phyloP scores from a whole-genome alignment of 2,113 vertebrate genomes.

The Daphoenositta chrysoptera region DNA sequence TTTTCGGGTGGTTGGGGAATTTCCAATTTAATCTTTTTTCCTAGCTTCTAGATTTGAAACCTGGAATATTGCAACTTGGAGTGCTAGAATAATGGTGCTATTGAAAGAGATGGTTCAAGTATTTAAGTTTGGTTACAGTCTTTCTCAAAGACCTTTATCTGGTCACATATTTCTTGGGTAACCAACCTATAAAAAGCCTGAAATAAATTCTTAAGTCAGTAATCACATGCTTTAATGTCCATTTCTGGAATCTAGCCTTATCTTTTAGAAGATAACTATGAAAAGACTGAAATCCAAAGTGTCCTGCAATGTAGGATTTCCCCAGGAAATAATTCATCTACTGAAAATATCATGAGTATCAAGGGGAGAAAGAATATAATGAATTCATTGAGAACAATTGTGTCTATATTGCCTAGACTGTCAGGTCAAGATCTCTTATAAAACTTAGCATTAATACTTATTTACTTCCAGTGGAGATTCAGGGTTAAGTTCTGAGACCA shows the following conservation, averaged over 20 bases:
- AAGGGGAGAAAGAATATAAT: background rate
- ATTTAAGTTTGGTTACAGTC: background rate
- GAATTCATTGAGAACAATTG: background rate
- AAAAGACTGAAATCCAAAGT: background rate
- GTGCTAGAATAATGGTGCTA: background rate
- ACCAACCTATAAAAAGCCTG: background rate
- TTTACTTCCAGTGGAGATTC: background rate
- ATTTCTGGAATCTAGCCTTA: background rate
- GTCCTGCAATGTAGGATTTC: background rate
- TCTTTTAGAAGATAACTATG: background rate
- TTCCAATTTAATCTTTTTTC: background rate
- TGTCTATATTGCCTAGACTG: background rate
- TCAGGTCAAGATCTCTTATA: background rate
- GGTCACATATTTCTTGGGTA: background rate
- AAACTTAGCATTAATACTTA: background rate
- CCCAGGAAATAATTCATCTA: background rate
- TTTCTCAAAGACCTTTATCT: background rate
- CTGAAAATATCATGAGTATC: background rate
- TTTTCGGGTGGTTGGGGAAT: background rate
- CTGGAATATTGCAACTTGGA: background rate
- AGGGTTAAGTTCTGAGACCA: background rate
- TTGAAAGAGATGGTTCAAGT: background rate
- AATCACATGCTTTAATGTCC: background rate
- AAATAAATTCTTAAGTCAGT: background rate
- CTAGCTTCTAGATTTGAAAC: background rate